Percentiles rank a stretch among this genome's conserved stretches.
Conservation (phyloP, 2,113 vertebrate species). For the Fulica atra region DNA sequence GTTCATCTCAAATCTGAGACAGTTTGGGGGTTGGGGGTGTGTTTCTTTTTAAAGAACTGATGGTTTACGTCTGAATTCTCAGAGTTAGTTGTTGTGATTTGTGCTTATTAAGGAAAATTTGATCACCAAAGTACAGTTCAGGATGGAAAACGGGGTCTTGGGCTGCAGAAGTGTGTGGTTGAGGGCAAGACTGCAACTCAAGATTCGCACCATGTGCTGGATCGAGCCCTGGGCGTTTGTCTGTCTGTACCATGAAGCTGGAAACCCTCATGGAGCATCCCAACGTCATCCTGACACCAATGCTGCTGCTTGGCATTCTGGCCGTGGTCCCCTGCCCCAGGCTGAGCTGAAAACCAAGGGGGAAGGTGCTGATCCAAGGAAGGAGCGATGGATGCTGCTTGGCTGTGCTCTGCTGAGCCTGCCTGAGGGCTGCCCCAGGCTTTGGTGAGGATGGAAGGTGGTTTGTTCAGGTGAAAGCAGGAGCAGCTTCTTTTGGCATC, state of each 20-base stretch:
- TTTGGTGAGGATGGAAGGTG: rapidly evolving
- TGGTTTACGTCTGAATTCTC: not conserved
- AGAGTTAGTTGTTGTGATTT: not conserved
- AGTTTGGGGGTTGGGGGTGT: not conserved
- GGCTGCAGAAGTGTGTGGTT: not conserved
- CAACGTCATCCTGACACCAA: not conserved
- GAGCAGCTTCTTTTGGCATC: not conserved
- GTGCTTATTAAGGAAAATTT: not conserved
- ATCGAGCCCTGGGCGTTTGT: not conserved
- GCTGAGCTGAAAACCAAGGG: not conserved
- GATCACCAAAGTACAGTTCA: not conserved
- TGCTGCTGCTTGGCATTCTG: no score
- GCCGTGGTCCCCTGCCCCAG: not conserved
- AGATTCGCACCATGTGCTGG: not conserved
- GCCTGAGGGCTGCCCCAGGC: rapidly evolving
- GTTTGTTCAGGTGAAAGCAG: not conserved
- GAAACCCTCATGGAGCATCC: not conserved
- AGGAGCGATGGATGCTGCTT: not conserved
- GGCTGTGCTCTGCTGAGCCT: rapidly evolving
- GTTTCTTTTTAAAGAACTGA: not conserved
- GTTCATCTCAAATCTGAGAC: not conserved
- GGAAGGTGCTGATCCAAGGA: not conserved
- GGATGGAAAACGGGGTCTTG: not conserved
- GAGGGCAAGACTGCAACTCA: not conserved
- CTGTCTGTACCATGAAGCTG: no score